Evolutionary conservation across 2,888 invertebrate species (phyloP).

Genomic region (Zhuqinia jingwanae): DNA sequence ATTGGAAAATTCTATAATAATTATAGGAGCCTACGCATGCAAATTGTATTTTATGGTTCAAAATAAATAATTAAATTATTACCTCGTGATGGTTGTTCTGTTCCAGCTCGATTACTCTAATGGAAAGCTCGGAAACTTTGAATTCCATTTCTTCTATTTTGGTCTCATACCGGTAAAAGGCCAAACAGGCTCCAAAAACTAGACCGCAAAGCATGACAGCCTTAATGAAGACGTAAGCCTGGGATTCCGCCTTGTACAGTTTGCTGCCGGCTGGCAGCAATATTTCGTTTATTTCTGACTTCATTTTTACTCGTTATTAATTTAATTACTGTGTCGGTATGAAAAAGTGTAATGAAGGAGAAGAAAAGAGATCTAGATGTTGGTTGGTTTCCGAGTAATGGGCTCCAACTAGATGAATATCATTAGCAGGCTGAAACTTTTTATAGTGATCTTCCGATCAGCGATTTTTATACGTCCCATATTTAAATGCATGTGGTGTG

Average conservation of each 20-base stretch:
- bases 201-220: conserved; percentile 59
- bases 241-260: conserved; percentile 55
- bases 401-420: conserved; percentile 53
- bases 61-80: background rate
- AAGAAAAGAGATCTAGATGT: background rate
- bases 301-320: conserved; percentile 43
- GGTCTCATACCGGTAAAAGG: conserved; percentile 66
- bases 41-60: background rate
- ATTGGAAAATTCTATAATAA: no score
- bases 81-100: conserved; percentile 28
- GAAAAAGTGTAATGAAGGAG: background rate
- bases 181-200: conserved; percentile 54
- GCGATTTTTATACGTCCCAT: background rate
- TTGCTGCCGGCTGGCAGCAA: conserved; percentile 66
- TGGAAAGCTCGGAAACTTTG: conserved; percentile 44
- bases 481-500: background rate
- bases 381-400: conserved; percentile 6
- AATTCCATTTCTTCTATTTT: conserved; percentile 60
- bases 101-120: conserved; percentile 45
- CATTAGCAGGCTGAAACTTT: background rate
- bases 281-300: conserved; percentile 61
- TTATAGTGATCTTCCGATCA: conserved; percentile 44
- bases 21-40: background rate
- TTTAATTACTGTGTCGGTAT: conserved; percentile 8
- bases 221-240: conserved; percentile 50